Evolutionary conservation across 2,797 vertebrate species (phyloP).

Genomic region (Vespertilio murinus): DNA sequence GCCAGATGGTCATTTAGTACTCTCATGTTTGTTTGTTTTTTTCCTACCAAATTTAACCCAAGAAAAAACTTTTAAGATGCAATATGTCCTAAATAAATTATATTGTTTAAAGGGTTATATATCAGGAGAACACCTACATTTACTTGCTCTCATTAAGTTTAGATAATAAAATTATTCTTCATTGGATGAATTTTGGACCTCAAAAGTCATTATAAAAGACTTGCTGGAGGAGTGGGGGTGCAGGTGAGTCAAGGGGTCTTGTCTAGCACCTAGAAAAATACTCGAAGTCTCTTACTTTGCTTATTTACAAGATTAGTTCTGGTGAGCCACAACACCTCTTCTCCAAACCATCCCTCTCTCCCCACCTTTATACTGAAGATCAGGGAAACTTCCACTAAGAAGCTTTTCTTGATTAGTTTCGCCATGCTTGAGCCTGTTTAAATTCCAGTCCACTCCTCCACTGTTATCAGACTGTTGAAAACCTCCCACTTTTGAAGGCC

Average conservation of each 20-base stretch:
- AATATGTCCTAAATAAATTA: not conserved
- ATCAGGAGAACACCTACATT: not conserved
- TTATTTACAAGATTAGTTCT: slow-evolving; percentile 74
- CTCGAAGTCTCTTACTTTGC: slow-evolving; percentile 28
- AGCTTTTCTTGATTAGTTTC: slow-evolving; percentile 73
- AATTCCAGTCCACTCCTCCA: slow-evolving; percentile 45
- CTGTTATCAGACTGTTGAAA: slow-evolving; percentile 50
- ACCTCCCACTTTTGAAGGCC: not conserved
- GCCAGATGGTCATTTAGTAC: not conserved
- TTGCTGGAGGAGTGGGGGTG: not conserved
- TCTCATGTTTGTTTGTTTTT: not conserved
- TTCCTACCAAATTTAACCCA: not conserved
- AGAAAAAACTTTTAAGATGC: slow-evolving; percentile 13
- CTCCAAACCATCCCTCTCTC: slow-evolving; percentile 56
- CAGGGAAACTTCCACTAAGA: slow-evolving; percentile 64
- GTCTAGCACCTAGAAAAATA: slow-evolving; percentile 23
- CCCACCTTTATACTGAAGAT: slow-evolving; percentile 61
- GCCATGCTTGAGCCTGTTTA: slow-evolving; percentile 59
- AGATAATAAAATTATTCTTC: slow-evolving; percentile 20
- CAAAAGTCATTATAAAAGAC: slow-evolving; percentile 28
- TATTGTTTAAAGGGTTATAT: not conserved
- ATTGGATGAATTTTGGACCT: slow-evolving; percentile 4
- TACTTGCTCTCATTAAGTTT: not conserved
- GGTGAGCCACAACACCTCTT: slow-evolving; percentile 51
- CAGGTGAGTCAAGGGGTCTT: not conserved